These are phyloP conservation scores for Epinephelus cyanopodus DNA, from an alignment of 2,113 vertebrate species.

Conservation along the genomic window DNA sequence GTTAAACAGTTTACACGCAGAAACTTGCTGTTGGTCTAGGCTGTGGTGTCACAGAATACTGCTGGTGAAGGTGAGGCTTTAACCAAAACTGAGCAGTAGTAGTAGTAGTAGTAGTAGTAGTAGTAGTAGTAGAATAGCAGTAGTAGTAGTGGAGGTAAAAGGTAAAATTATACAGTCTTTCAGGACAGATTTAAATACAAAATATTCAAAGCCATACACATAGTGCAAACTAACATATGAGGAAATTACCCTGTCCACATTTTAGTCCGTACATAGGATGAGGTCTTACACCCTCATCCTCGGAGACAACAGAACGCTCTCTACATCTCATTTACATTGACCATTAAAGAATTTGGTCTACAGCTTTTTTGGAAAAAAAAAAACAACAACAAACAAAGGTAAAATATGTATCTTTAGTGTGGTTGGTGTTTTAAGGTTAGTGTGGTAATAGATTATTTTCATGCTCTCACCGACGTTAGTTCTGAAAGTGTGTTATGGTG, in stretches of 20 bases:
- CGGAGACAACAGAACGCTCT: slow-evolving; percentile 20
- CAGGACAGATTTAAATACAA: slow-evolving; percentile 57
- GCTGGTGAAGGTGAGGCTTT: slow-evolving; percentile 77
- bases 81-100: slow-evolving; percentile 32
- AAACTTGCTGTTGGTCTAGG: slow-evolving; percentile 17
- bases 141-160: slow-evolving; percentile 24
- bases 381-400: not conserved
- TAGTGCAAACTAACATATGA: slow-evolving; percentile 78
- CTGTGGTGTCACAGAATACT: slow-evolving; percentile 54
- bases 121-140: slow-evolving; percentile 23
- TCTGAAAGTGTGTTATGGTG: slow-evolving; percentile 23
- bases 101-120: slow-evolving; percentile 1
- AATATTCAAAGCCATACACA: slow-evolving; percentile 67
- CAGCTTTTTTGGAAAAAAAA: slow-evolving; percentile 41
- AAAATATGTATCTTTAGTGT: slow-evolving; percentile 41
- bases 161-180: slow-evolving; percentile 42
- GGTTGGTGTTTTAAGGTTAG: slow-evolving; percentile 53
- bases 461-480: slow-evolving; percentile 77
- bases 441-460: slow-evolving; percentile 38
- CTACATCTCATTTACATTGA: slow-evolving; percentile 20
- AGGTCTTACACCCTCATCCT: slow-evolving; percentile 13
- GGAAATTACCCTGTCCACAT: slow-evolving; percentile 65
- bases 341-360: slow-evolving; percentile 56
- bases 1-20: slow-evolving; percentile 16
- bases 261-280: slow-evolving; percentile 28